Evolutionary conservation across 2,888 invertebrate species (phyloP), one percentile per base, ranked within the genome.

Genomic region (Zaprionus lineosus): DNA sequence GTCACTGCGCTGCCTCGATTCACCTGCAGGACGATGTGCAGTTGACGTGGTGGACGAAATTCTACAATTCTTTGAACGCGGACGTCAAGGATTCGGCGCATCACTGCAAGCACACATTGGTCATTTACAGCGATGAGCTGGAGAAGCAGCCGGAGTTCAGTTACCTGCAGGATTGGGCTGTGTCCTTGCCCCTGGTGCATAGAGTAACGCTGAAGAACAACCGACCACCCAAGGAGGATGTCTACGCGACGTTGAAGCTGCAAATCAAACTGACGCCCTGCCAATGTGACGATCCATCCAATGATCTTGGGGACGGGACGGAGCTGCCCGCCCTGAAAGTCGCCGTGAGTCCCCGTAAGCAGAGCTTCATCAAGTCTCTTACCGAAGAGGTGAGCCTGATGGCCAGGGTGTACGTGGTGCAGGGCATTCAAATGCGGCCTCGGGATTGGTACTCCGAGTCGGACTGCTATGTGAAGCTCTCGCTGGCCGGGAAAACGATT

Each of bases 391-490:
- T 84, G 0, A 82, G 77, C 11, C 46, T 90, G 0, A 34, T 77
- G 0, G 92, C 96, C 2, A 91, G 97, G 18, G 92, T 97, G 0
- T 98, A 98, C 88, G 90, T 96, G 19, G 91, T 96, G 1, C 92
- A 92, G 89, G 96, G 93, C 0, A 86, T 94, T 6, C 93, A 94
- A 75, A 90, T 97, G 11, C 92, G 93, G 55, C 93, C 95, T 0
- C 94, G 92, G 67, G 95, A 96, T 81, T 90, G 92, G 8, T 92
- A 91, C 61, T 94, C 94, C 4, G 92, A 94, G 88, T 94, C 95
- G 0, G 95, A 97, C 89, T 94, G 97, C 0, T 97, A 95, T 84
- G 91, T 97, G 0, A 91, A 92, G 8, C 88, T 97, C 4, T 91
- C 91, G 48, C 91, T 96, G 34, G 95, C 95, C 0, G 91, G 92